Evolutionary conservation across 2,113 vertebrate species (phyloP).

Genomic region (Cyprinus carpio): DNA sequence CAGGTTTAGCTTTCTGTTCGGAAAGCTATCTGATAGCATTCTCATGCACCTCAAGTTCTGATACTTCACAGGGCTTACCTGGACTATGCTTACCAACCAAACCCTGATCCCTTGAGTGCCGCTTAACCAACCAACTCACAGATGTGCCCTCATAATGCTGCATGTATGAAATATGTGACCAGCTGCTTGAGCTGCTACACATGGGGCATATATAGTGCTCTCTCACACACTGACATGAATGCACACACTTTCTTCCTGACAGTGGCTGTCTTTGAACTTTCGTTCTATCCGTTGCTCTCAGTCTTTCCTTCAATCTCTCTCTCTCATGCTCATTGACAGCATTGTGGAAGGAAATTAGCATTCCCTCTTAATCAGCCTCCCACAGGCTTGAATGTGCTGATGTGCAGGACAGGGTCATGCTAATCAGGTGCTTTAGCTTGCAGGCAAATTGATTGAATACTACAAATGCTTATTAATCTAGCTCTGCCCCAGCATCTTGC

Average conservation of each 20-base stretch:
- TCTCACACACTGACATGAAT: slow-evolving; percentile 40
- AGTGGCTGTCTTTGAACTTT: slow-evolving; percentile 54
- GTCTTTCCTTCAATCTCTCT: slow-evolving; percentile 28
- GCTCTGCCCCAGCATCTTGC: slow-evolving; percentile 50
- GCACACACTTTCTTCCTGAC: slow-evolving; percentile 37
- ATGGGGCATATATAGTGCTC: not conserved
- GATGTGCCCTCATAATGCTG: not conserved
- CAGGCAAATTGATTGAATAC: slow-evolving; percentile 74
- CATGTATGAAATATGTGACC: not conserved
- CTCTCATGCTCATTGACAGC: slow-evolving; percentile 62
- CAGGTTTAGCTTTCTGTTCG: not conserved
- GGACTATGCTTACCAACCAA: not conserved
- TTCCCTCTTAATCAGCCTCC: slow-evolving; percentile 74
- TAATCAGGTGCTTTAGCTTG: slow-evolving; percentile 72
- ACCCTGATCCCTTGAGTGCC: not conserved
- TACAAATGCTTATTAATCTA: slow-evolving; percentile 73
- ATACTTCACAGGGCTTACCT: not conserved
- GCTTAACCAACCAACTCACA: not conserved
- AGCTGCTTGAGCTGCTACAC: not conserved
- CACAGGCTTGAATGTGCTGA: slow-evolving; percentile 74
- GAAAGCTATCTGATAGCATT: not conserved
- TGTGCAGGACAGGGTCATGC: slow-evolving; percentile 72
- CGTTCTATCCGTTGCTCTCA: not conserved
- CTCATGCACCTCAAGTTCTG: not conserved
- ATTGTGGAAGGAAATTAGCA: slow-evolving; percentile 72